phyloP scores from a whole-genome alignment of 1,140 invertebrate species.

The Carcinoscorpius rotundicauda region DNA sequence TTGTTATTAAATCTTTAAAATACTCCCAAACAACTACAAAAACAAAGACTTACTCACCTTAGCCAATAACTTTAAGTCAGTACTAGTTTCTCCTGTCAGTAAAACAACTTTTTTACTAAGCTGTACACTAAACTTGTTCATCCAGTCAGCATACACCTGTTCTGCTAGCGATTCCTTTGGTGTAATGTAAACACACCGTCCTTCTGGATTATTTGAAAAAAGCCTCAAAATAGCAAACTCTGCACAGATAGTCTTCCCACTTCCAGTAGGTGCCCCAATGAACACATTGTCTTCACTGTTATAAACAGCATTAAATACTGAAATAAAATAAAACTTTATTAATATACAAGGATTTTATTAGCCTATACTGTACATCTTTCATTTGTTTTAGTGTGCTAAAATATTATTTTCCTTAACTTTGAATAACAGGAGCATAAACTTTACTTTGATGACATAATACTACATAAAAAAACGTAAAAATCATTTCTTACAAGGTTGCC shows the following conservation, averaged over 20 bases:
- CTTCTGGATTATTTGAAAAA: conserved; percentile 51
- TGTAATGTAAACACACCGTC: conserved; percentile 80
- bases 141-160: conserved; percentile 82
- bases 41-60: conserved; percentile 26
- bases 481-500: too few relatives aligned
- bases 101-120: conserved; percentile 77
- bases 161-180: conserved; percentile 85
- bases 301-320: conserved; percentile 95
- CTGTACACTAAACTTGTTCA: conserved; percentile 64
- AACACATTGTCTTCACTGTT: conserved; percentile 99
- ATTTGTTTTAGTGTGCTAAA: conserved; percentile 3
- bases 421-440: too few relatives aligned
- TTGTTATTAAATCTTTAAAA: too few relatives aligned
- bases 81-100: conserved; percentile 95
- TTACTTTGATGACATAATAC: too few relatives aligned
- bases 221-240: conserved; percentile 92
- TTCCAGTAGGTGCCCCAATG: conserved; percentile 92
- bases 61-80: conserved; percentile 75
- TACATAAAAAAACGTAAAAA: too few relatives aligned
- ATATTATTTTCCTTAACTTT: conserved; percentile 7
- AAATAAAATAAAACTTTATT: conserved; percentile 19
- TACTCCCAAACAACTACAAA: too few relatives aligned
- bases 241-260: conserved; percentile 92
- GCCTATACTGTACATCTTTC: not conserved
- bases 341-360: not conserved